Percentiles rank a stretch among this genome's conserved stretches.
Conservation (phyloP, 2,113 vertebrate species). For the Noctilio leporinus region DNA sequence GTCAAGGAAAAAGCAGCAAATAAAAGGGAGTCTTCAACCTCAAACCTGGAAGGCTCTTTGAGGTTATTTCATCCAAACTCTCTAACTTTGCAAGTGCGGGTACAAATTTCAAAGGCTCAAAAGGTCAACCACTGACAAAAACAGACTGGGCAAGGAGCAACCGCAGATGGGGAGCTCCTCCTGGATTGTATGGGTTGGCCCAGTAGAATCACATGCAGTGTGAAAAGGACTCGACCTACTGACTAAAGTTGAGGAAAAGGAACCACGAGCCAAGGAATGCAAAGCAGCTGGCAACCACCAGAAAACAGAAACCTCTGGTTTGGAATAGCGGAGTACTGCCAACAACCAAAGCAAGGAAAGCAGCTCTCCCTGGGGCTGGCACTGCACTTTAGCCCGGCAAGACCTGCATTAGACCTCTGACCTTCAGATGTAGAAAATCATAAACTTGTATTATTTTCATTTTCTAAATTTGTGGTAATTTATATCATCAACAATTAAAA, state of each 20-base stretch:
- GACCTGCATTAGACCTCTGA: neutral
- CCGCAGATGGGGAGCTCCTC: neutral
- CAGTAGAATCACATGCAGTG: neutral
- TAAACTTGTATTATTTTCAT: neutral
- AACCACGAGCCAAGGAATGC: neutral
- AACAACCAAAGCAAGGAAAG: neutral
- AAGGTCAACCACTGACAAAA: neutral
- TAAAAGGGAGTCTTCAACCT: neutral
- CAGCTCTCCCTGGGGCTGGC: rapidly evolving
- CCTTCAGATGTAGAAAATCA: neutral
- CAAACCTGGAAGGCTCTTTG: neutral
- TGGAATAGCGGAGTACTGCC: neutral
- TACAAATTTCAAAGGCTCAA: neutral
- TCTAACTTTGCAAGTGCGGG: neutral
- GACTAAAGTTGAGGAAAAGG: neutral
- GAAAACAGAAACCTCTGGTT: neutral
- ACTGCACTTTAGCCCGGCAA: neutral
- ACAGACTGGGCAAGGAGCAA: neutral
- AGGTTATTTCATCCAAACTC: neutral
- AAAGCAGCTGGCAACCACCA: neutral
- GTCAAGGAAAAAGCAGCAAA: neutral
- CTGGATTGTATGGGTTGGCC: neutral
- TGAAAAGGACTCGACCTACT: neutral
- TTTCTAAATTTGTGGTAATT: neutral
- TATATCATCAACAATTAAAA: neutral